Percentiles rank a stretch among this genome's conserved stretches.
Evolutionary conservation across 2,888 invertebrate species (phyloP).

Genomic region (Tenodera sinensis): DNA sequence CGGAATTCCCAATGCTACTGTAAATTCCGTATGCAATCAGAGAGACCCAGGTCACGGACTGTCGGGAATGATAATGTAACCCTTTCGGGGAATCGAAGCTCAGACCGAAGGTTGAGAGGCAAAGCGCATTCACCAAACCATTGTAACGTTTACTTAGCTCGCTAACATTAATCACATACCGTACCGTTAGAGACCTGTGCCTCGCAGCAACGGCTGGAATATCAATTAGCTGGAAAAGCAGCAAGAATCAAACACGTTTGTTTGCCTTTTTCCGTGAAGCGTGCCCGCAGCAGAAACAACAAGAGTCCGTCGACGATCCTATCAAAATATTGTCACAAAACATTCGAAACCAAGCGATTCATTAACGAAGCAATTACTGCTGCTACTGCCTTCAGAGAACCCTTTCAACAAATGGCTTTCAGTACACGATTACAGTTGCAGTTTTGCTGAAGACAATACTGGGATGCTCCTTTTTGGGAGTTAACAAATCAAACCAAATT

Average conservation of each 20-base stretch:
- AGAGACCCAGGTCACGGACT: neutral
- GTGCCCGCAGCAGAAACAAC: neutral
- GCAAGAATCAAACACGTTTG: neutral
- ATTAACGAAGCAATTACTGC: neutral
- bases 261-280: neutral
- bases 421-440: neutral
- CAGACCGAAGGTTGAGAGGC: neutral
- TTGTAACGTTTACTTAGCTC: neutral
- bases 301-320: neutral
- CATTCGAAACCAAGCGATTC: neutral
- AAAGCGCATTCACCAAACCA: neutral
- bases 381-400: neutral
- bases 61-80: neutral
- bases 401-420: neutral
- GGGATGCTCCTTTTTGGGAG: too few relatives aligned
- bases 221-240: neutral
- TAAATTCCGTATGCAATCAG: neutral
- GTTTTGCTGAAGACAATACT: too few relatives aligned
- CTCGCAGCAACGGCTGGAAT: neutral
- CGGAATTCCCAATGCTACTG: neutral
- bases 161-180: neutral
- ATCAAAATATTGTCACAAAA: neutral
- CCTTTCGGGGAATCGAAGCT: neutral
- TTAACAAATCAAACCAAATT: too few relatives aligned
- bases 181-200: neutral